These are phyloP conservation scores for Oasisia sp. DNA, from an alignment of 2,888 invertebrate genomes.

Conservation along the genomic window DNA sequence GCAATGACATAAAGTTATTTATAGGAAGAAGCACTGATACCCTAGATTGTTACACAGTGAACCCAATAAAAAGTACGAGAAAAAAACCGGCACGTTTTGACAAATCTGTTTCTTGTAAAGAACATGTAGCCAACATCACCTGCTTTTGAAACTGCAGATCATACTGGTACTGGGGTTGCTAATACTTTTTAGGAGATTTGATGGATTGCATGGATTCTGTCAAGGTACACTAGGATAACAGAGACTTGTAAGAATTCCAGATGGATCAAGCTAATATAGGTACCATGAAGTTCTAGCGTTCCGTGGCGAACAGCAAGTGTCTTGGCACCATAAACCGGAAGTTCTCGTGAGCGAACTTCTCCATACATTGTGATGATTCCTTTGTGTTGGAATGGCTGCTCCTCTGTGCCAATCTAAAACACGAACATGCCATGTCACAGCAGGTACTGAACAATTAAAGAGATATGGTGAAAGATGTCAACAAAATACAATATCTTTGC, in stretches of 20 bases:
- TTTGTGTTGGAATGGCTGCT: conserved; percentile 54
- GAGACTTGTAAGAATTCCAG: neutral
- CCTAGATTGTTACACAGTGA: neutral
- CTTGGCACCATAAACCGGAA: conserved; percentile 62
- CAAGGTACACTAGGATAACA: neutral
- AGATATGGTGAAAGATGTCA: no score
- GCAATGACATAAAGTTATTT: neutral
- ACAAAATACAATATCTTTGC: no score
- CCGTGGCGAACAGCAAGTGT: conserved; percentile 59
- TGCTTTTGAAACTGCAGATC: neutral
- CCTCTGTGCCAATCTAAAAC: conserved; percentile 58
- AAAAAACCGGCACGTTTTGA: neutral
- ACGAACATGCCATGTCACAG: neutral
- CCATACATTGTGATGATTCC: conserved; percentile 58
- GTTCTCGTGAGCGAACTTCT: conserved; percentile 52
- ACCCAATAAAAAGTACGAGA: neutral
- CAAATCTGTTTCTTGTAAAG: neutral
- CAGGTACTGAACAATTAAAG: neutral
- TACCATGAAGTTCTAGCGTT: conserved; percentile 60
- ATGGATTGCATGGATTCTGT: no score
- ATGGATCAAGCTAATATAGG: conserved; percentile 24
- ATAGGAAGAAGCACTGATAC: neutral
- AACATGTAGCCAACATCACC: conserved; percentile 4
- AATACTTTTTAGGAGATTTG: no score
- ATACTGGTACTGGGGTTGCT: no score